These are phyloP conservation scores for Chirona hameri DNA, from an alignment of 2,888 invertebrate genomes.

Conservation along the genomic window DNA sequence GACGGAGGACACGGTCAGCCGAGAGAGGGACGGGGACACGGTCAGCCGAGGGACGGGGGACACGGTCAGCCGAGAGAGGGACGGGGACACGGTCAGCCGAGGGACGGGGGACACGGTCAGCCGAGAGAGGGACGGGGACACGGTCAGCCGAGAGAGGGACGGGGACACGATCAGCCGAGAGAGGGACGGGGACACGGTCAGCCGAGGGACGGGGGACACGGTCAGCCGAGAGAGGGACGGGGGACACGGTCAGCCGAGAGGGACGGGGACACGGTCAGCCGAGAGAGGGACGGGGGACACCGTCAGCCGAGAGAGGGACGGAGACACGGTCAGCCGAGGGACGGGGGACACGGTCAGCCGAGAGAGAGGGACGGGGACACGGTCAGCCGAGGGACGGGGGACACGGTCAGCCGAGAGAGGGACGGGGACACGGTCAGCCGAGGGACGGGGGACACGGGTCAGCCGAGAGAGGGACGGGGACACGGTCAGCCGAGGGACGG, in stretches of 20 bases:
- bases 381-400: neutral
- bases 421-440: slow-evolving; percentile 10
- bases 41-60: neutral
- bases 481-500: neutral
- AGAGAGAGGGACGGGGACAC: slow-evolving; percentile 28
- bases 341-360: slow-evolving; percentile 29
- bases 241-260: neutral
- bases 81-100: slow-evolving; percentile 13
- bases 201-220: slow-evolving; percentile 12
- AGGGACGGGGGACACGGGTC: slow-evolving; percentile 23
- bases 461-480: slow-evolving; percentile 25
- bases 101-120: slow-evolving; percentile 25
- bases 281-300: too few relatives aligned
- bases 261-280: slow-evolving; percentile 27
- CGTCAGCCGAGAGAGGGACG: neutral
- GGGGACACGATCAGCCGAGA: neutral
- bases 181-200: slow-evolving; percentile 23
- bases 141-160: too few relatives aligned
- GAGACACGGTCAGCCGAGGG: slow-evolving; percentile 10
- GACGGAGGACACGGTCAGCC: too few relatives aligned
- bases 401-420: slow-evolving; percentile 30
- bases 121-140: slow-evolving; percentile 28
- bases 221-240: too few relatives aligned
- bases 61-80: slow-evolving; percentile 23
- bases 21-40: slow-evolving; percentile 27